phyloP scores from a whole-genome alignment of 1,140 invertebrate genomes.

The Neocloeon triangulifer region DNA sequence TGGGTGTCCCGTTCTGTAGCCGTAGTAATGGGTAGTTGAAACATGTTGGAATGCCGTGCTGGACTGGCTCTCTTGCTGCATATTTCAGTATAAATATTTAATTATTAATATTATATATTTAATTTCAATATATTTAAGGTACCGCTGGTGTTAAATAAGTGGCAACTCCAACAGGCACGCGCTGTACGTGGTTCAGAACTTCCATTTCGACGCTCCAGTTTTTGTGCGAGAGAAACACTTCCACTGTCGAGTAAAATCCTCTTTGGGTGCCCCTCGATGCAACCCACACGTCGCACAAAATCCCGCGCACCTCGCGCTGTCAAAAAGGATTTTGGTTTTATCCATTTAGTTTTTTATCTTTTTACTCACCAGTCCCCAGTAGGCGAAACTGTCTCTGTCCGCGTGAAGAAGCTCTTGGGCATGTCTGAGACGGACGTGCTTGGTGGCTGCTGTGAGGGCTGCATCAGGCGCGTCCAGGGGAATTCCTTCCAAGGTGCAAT shows the following conservation, averaged over 20 bases:
- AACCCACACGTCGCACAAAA: slow-evolving; percentile 13
- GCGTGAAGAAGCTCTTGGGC: slow-evolving; percentile 12
- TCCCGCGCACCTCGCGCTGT: slow-evolving; percentile 11
- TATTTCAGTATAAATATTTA: no score
- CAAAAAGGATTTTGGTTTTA: slow-evolving; percentile 1
- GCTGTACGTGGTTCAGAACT: slow-evolving; percentile 10
- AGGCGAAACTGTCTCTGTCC: slow-evolving; percentile 11
- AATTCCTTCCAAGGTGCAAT: slow-evolving; percentile 12
- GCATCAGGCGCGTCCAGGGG: slow-evolving; percentile 11
- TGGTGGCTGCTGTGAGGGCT: slow-evolving; percentile 8
- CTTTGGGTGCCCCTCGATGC: slow-evolving; percentile 8
- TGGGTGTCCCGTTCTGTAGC: slow-evolving; percentile 12
- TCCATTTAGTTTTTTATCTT: no score
- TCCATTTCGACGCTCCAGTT: slow-evolving; percentile 13
- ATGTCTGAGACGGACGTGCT: slow-evolving; percentile 11
- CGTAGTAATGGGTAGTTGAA: slow-evolving; percentile 10
- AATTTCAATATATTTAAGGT: no score
- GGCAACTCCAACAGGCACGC: slow-evolving; percentile 12
- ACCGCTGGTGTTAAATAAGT: slow-evolving; percentile 11
- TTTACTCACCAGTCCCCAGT: slow-evolving; percentile 11
- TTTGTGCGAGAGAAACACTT: slow-evolving; percentile 12
- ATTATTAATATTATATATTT: no score
- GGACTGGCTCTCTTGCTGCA: no score
- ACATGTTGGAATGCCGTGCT: slow-evolving; percentile 8
- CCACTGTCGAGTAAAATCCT: slow-evolving; percentile 11